A percentile compares a stretch with the other conserved stretches of the same genome.
phyloP scores from a whole-genome alignment of 2,113 vertebrate species.

The Bostrychus sinensis region DNA sequence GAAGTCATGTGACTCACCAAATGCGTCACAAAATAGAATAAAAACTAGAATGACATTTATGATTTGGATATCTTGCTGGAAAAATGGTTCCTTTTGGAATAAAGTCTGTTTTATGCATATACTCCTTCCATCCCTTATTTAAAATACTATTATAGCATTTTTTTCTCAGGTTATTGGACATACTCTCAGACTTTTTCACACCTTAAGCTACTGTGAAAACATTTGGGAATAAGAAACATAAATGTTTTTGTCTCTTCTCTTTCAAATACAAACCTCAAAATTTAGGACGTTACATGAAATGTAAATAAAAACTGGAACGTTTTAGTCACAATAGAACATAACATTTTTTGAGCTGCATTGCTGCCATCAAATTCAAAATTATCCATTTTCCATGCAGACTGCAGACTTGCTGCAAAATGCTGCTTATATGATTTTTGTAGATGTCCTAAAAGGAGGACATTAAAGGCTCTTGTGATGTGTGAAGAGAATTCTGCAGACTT shows the following conservation, averaged over 20 bases:
- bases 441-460: constrained; percentile 24
- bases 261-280: no score
- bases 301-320: no score
- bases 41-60: constrained; percentile 15
- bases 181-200: no score
- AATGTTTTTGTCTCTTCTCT: not conserved
- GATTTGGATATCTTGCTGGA: not conserved
- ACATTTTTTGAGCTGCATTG: not conserved
- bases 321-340: no score
- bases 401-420: constrained; percentile 9
- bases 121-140: not conserved
- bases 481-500: constrained; percentile 34
- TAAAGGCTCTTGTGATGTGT: constrained; percentile 25
- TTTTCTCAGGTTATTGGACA: no score
- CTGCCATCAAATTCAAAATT: constrained; percentile 20
- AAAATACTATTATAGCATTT: no score
- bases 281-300: no score
- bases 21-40: constrained; percentile 9
- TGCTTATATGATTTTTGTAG: constrained; percentile 8
- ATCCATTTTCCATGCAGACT: no score
- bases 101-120: not conserved
- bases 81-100: not conserved
- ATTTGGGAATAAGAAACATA: constrained; percentile 16
- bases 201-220: no score
- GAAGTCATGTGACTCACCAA: constrained; percentile 17